Evolutionary conservation across 2,888 invertebrate genomes (phyloP), one percentile per base, ranked within the genome.

Genomic region (Sarcophaga subvicina): DNA sequence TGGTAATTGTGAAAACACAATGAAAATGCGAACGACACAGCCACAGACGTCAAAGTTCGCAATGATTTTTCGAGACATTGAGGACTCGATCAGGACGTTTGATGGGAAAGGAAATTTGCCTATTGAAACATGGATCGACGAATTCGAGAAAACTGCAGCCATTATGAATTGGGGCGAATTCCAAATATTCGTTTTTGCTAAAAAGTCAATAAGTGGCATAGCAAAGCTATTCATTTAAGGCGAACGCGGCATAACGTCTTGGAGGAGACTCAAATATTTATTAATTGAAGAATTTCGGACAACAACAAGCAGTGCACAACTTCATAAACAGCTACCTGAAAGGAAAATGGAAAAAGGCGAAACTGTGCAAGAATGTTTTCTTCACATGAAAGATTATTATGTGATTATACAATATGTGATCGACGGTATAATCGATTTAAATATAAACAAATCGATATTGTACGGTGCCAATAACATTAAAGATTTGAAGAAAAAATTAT

Each of bases 301-400:
- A 49, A 77, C n/a, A 8, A 11, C 79, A 2, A 83, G 62, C 14
- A 85, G 88, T 37, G 87, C 80, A 0, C 76, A 82, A 11, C 22
- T 88, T 3, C 88, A 88, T 25, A 75, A 73, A 64, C 75, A 69
- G 27, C 47, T 88, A 3, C 82, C 88, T 59, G 69, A 86, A 14
- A 83, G 90, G 37, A 92, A 90, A 71, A 93, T 91, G 89, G 89
- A 90, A 27, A 88, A 82, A 22, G 89, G 90, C 11, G 92, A 93
- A 86, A 90, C 90, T 2, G 89, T 90, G 17, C 91, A 91, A 82
- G 91, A 93, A 83, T 93, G 93, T 88, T 90, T 91, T 25, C 85
- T 92, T 8, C 80, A 73, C 20, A 93, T 93, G 91, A 90, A 90
- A 84, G 92, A 93, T 87, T 86, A 92, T 12, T 92, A 22, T 22